These are phyloP conservation scores for Cerceris rybyensis DNA, from an alignment of 2,888 invertebrate genomes.

Conservation along the genomic window DNA sequence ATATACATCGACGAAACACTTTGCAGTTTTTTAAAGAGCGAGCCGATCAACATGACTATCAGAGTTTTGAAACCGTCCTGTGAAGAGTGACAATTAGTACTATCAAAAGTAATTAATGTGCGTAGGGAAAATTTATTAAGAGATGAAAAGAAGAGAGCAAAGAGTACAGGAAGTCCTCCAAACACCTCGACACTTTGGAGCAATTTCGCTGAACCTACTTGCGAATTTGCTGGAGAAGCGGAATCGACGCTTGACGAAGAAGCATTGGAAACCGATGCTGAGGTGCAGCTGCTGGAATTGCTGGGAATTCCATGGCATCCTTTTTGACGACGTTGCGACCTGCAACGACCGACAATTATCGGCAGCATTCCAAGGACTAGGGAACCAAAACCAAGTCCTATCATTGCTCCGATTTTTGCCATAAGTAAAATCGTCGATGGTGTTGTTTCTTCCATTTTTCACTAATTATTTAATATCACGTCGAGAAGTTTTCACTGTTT, in stretches of 20 bases:
- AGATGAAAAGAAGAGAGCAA: too few species aligned
- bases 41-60: too few species aligned
- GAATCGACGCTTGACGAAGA: conserved; percentile 59
- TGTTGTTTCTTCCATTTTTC: conserved; percentile 61
- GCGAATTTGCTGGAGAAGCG: conserved; percentile 54
- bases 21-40: too few species aligned
- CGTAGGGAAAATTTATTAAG: too few species aligned
- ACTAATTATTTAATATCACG: neutral
- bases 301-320: conserved; percentile 70
- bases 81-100: too few species aligned
- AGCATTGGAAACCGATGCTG: conserved; percentile 68
- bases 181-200: neutral
- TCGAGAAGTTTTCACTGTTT: too few species aligned
- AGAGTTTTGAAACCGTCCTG: too few species aligned
- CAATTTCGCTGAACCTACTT: conserved; percentile 60
- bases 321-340: conserved; percentile 64
- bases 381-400: conserved; percentile 84
- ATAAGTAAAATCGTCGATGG: conserved; percentile 77
- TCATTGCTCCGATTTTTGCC: conserved; percentile 85
- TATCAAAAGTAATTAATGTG: too few species aligned
- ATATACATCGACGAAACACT: too few species aligned
- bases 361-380: conserved; percentile 85
- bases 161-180: neutral
- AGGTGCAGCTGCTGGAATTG: conserved; percentile 72
- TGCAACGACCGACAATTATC: conserved; percentile 80